Conservation (phyloP, 2,888 invertebrate genomes). For the Caenorhabditis sp. region DNA sequence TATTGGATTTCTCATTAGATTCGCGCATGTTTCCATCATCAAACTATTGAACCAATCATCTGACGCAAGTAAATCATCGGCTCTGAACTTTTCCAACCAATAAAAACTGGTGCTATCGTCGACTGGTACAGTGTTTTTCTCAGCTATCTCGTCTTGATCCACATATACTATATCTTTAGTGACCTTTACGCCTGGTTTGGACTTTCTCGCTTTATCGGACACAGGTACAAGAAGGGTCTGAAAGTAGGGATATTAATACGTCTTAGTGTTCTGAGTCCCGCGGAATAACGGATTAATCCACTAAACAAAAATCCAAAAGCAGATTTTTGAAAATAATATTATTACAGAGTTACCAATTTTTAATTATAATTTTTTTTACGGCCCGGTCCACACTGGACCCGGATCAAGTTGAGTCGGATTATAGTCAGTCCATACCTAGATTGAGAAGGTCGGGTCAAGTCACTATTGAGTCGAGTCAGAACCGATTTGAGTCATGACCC, state of each 20-base stretch:
- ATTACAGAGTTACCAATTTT: too few species aligned
- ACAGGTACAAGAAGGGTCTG: not conserved
- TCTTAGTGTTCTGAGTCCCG: too few species aligned
- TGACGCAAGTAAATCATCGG: not conserved
- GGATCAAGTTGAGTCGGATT: too few species aligned
- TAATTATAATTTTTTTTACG: too few species aligned
- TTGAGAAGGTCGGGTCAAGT: too few species aligned
- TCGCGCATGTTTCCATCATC: slow-evolving; percentile 8
- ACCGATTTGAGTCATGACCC: too few species aligned
- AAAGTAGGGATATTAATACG: not conserved
- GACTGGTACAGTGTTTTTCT: not conserved
- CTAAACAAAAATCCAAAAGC: too few species aligned
- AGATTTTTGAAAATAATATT: too few species aligned
- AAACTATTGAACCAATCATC: slow-evolving; percentile 1
- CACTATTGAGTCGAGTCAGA: too few species aligned
- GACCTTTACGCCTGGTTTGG: not conserved
- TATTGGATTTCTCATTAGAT: slow-evolving; percentile 6
- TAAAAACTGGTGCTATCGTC: slow-evolving; percentile 6
- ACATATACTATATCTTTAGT: not conserved
- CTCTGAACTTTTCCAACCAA: slow-evolving; percentile 1
- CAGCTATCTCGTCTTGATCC: not conserved
- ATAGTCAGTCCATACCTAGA: too few species aligned
- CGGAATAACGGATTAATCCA: too few species aligned
- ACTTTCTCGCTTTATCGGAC: not conserved
- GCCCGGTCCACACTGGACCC: too few species aligned